Evolutionary conservation across 2,113 vertebrate species (phyloP).

Genomic region (Cichladusa arquata): DNA sequence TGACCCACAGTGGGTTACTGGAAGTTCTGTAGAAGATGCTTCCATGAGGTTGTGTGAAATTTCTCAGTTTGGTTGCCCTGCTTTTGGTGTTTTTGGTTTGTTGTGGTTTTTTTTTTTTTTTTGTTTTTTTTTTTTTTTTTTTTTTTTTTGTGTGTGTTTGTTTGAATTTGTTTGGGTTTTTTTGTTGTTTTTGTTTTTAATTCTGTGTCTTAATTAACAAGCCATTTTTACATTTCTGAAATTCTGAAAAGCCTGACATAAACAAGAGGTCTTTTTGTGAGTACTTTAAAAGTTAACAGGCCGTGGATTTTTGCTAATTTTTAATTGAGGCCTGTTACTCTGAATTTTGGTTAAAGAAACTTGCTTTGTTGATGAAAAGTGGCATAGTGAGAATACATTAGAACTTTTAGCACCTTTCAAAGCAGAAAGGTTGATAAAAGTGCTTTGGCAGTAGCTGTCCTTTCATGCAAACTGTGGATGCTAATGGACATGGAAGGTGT

Average conservation of each 20-base stretch:
- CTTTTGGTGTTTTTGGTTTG: neutral
- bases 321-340: neutral
- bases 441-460: neutral
- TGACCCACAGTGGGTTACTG: rapidly evolving
- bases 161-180: no score
- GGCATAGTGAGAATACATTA: neutral
- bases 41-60: neutral
- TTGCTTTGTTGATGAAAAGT: neutral
- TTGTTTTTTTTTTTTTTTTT: no score
- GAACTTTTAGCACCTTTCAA: slow-evolving; percentile 22
- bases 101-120: no score
- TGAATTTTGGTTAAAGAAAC: neutral
- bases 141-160: no score
- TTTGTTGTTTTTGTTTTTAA: no score
- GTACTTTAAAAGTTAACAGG: neutral
- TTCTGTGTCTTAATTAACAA: neutral
- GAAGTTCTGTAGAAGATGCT: neutral
- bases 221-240: neutral
- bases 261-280: neutral
- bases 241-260: neutral
- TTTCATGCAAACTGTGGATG: neutral
- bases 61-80: neutral
- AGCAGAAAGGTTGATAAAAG: neutral
- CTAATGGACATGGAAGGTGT: neutral
- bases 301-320: neutral